Evolutionary conservation across 2,113 vertebrate genomes (phyloP), one percentile per base, ranked within the genome.

Genomic region (Ceyx cyanopectus): DNA sequence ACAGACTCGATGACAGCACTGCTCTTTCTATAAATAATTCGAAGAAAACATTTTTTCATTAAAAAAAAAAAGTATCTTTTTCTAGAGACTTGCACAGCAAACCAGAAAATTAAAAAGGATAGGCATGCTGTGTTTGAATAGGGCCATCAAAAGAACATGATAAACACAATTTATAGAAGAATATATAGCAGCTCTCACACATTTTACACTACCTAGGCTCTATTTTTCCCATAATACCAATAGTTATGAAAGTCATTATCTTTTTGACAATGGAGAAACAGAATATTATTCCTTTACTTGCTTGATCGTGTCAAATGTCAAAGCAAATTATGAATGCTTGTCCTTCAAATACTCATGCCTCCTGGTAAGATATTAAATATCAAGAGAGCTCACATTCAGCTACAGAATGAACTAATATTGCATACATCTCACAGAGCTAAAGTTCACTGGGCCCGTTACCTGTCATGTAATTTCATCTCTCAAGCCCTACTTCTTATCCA

Each of bases 21-120:
- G 79, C 87, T 96, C 92, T 93, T 91, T 94, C 94, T 94, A 96
- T 92, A 94, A 96, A 94, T 93, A 93, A 93, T 89, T 68, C 26
- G 53, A 92, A 83, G 53, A 92, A 90, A 93, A 86, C 20, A 22
- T 51, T 93, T 86, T 85, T 84, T 86, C 56, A 32, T 91, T 57
- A 62, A 74, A 67, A 85, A 66, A 69, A 41, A 48, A 26, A 29
- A 30, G 22, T 43, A 18, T 86, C 72, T 91, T 84, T 85, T 89
- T 48, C 81, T 82, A 45, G 81, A 93, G 60, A 32, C 76, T 87
- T 92, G 92, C 91, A 92, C 81, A 89, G 92, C 75, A 96, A 94
- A 96, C 89, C 94, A 95, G 92, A 95, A 96, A 93, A 94, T 96
- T 92, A 95, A 86, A 87, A 91, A 90, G 87, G 66, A 72, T 82